Base-by-base conservation (phyloP, 2,797 vertebrate genomes). In the Austrolebias charrua region DNA sequence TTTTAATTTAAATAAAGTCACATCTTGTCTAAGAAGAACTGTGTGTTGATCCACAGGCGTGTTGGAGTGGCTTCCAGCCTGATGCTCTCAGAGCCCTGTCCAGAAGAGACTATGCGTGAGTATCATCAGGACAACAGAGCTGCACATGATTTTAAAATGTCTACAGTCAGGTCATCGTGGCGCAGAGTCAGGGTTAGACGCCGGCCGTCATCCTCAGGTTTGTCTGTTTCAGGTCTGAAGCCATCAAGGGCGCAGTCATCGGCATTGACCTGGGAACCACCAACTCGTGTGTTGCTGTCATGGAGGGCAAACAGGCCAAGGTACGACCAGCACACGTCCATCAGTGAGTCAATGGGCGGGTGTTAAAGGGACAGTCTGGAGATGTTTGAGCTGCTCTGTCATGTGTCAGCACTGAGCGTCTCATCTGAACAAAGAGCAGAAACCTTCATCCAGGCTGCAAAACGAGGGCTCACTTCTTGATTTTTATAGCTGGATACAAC, bases 301-400 rank as follows among this genome's bases (percentile, higher is more conserved):
- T 99, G 98, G 98, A 99, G 58, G 98, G 98, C 7, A 99, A 99
- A 78, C 97, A 99, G 81, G 96, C 97, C 0, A 99, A 97, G 91
- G 98, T 98, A 76, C 80, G 86, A 57, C 38, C 85, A 73, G 8
- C 47, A n/a, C 0, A 20, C 16, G 2, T 3, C 38, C 7, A 10
- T 44, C 15, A 18, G 19, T 14, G 12, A 35, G 4, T 11, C n/a
- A 29, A 35, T 14, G 5, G 6, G 16, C 7, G 9, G 19, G 2
- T 24, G 15, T 53, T 53, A 33, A 19, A 33, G 31, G 8, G 31
- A 33, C 6, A 33, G 8, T 33, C 31, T 33, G 8, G 8, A 1
- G 31, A 24, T 24, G 24, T 24, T 24, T 24, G 24, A 24, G 3
- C 1, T 24, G 31, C 7, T 33, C 31, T 33, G 31, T 33, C 31